A percentile compares a stretch with the other conserved stretches of the same genome.
Conservation (phyloP, 2,113 vertebrate species). For the Alligator mississippiensis region DNA sequence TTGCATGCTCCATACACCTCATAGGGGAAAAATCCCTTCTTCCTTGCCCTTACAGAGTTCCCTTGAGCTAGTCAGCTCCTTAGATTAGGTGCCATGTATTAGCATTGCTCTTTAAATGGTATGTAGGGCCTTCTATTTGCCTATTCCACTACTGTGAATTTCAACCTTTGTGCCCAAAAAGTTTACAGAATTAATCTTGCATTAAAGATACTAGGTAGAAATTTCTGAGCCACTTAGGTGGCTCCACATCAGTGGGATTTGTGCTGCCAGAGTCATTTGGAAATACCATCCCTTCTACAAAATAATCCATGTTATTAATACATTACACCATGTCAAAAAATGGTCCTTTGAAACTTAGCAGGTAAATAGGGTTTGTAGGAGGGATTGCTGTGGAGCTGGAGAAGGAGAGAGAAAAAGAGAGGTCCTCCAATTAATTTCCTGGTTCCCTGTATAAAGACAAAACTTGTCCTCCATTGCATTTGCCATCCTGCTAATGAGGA, state of each 20-base stretch:
- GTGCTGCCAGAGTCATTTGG: background rate
- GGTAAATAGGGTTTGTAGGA: background rate
- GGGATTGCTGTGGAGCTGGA: background rate
- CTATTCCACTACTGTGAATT: background rate
- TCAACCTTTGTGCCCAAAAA: background rate
- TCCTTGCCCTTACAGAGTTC: background rate
- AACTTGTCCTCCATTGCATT: background rate
- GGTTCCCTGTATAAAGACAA: background rate
- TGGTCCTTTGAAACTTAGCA: background rate
- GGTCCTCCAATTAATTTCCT: background rate
- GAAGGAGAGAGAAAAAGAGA: background rate
- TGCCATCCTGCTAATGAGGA: background rate
- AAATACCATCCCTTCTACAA: background rate
- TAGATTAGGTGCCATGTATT: background rate
- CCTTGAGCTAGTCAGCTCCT: background rate
- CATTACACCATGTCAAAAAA: background rate
- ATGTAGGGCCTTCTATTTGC: background rate
- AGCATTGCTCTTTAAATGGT: background rate
- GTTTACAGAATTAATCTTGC: background rate
- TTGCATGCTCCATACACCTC: background rate
- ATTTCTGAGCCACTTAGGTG: background rate
- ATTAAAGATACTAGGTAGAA: background rate
- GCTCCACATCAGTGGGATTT: background rate
- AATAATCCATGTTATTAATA: background rate
- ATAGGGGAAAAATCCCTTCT: background rate